phyloP scores from a whole-genome alignment of 2,797 vertebrate genomes.

The Lacerta viridis region DNA sequence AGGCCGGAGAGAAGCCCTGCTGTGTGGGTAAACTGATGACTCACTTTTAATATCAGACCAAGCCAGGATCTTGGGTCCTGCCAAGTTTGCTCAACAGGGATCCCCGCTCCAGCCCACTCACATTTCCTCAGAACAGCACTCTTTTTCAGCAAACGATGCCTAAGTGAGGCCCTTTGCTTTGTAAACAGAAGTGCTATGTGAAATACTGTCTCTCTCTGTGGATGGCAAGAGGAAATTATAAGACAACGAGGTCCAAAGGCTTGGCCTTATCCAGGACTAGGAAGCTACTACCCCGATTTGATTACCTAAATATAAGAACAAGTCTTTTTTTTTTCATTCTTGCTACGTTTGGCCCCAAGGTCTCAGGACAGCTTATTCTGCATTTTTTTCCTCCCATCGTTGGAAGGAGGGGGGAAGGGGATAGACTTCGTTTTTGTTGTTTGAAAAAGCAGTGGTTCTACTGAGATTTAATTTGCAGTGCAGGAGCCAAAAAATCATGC shows the following conservation, averaged over 20 bases:
- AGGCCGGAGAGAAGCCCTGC: slow-evolving; percentile 82
- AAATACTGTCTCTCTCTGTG: slow-evolving; percentile 58
- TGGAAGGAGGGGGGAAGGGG: slow-evolving; percentile 39
- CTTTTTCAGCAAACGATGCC: slow-evolving; percentile 74
- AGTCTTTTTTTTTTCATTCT: slow-evolving; percentile 46
- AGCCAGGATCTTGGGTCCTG: slow-evolving; percentile 78
- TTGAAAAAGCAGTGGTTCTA: slow-evolving; percentile 66
- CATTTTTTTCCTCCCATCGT: slow-evolving; percentile 48
- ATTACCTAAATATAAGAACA: slow-evolving; percentile 55
- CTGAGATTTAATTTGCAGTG: slow-evolving; percentile 75
- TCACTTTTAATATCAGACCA: slow-evolving; percentile 86
- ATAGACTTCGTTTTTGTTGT: slow-evolving; percentile 39
- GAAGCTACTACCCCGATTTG: slow-evolving; percentile 43
- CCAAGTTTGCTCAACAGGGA: slow-evolving; percentile 84
- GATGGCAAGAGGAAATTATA: slow-evolving; percentile 33
- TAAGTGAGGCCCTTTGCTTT: slow-evolving; percentile 77
- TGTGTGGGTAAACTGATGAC: slow-evolving; percentile 86
- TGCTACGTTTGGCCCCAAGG: slow-evolving; percentile 34
- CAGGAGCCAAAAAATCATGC: slow-evolving; percentile 70
- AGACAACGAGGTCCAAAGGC: slow-evolving; percentile 53
- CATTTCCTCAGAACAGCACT: slow-evolving; percentile 82
- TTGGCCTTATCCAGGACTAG: slow-evolving; percentile 21
- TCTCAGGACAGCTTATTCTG: slow-evolving; percentile 54
- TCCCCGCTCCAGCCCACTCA: slow-evolving; percentile 83
- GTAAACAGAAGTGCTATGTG: slow-evolving; percentile 75